Percentiles rank a stretch among this genome's conserved stretches.
Evolutionary conservation across 2,888 invertebrate species (phyloP).

Genomic region (Nesidiocoris tenuis): DNA sequence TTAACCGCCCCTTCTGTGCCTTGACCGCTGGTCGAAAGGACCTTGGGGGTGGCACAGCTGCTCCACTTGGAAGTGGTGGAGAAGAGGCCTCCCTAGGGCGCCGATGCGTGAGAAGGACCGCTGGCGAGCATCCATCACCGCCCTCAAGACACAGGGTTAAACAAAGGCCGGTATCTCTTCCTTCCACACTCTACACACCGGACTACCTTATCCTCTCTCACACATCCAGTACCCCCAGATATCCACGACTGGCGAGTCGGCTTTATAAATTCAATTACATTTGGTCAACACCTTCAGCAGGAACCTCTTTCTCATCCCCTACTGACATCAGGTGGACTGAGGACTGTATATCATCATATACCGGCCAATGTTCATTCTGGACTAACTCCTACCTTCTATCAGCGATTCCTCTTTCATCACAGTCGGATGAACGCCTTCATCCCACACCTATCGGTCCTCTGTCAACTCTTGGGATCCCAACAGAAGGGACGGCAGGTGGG

Average conservation of each 20-base stretch:
- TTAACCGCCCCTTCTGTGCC: not conserved
- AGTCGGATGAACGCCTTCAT: not conserved
- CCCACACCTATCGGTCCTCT: not conserved
- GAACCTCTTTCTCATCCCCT: constrained; percentile 4
- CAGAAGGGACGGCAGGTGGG: not conserved
- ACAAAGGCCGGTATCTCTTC: constrained; percentile 42
- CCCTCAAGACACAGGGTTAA: constrained; percentile 39
- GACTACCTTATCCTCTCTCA: constrained; percentile 23
- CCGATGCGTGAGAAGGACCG: constrained; percentile 14
- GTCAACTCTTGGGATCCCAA: too few species aligned
- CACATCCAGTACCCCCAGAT: too few species aligned
- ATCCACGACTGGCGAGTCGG: constrained; percentile 1
- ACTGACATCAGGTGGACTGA: not conserved
- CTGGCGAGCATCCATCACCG: constrained; percentile 34
- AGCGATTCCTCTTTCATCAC: not conserved
- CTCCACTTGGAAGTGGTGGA: not conserved
- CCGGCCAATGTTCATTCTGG: not conserved
- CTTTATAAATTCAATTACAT: constrained; percentile 43
- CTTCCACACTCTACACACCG: constrained; percentile 42
- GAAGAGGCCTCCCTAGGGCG: constrained; percentile 5
- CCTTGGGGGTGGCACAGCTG: not conserved
- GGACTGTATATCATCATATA: not conserved
- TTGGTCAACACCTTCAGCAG: constrained; percentile 35
- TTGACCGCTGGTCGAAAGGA: not conserved
- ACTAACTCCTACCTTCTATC: not conserved